Evolutionary conservation across 2,113 vertebrate genomes (phyloP).

Genomic region (Daboia siamensis): DNA sequence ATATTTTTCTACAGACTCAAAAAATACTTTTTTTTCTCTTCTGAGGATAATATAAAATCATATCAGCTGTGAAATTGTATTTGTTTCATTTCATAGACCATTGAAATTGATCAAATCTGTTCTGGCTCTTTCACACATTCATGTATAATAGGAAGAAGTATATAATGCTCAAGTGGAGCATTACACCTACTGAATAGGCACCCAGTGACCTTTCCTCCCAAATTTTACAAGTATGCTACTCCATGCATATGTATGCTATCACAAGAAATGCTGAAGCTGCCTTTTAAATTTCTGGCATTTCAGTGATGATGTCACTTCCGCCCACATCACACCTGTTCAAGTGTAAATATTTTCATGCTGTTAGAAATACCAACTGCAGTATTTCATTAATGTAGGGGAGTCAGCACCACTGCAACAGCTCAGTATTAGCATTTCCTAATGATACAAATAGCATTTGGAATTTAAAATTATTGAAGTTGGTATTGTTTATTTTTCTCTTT

Average conservation of each 20-base stretch:
- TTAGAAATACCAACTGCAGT: constrained; percentile 23
- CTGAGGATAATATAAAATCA: background rate
- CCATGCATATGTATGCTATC: constrained; percentile 1
- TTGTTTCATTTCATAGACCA: background rate
- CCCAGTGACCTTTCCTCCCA: background rate
- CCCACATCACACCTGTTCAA: constrained; percentile 17
- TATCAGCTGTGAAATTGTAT: background rate
- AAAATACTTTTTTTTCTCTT: background rate
- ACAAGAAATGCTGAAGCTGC: background rate
- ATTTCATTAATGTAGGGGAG: background rate
- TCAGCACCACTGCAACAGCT: background rate
- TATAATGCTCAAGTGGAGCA: background rate
- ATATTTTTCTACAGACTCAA: background rate
- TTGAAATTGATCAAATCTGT: background rate
- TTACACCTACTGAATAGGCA: background rate
- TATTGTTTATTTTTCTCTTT: background rate
- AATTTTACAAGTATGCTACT: background rate
- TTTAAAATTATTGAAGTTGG: background rate
- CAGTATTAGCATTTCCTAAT: background rate
- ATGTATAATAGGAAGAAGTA: background rate
- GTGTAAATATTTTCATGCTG: constrained; percentile 23
- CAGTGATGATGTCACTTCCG: constrained; percentile 7
- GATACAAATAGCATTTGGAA: background rate
- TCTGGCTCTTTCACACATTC: background rate
- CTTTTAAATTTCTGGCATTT: constrained; percentile 23